Evolutionary conservation across 2,797 vertebrate genomes (phyloP), one percentile per base, ranked within the genome.

Genomic region (Chloroceryle inda): DNA sequence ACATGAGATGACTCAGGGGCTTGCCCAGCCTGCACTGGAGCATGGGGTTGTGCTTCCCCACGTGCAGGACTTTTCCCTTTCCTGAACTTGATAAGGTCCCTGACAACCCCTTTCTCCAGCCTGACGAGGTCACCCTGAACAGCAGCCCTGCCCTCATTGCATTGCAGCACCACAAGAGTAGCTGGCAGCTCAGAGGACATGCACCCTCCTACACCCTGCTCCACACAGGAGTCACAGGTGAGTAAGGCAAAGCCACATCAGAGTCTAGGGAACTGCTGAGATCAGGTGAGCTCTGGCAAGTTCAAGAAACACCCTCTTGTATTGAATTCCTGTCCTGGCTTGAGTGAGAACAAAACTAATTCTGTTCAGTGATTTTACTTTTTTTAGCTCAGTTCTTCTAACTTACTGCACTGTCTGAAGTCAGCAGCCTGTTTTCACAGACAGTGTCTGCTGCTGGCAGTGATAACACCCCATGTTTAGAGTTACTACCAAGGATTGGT

Each of bases 81-180:
- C 47, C n/a, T 52, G 33, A 86, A 61, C 23, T 27, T 14, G 6
- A 23, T 14, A 24, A 79, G 10, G 58, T 50, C 50, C 55, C 67
- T 56, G 24, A 3, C 52, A 55, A 45, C 9, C 31, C 53, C 13
- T 16, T 66, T 33, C 35, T 24, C 26, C 59, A 83, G 35, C 45
- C n/a, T 33, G 35, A 27, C 2, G 0, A 63, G 33, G 22, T 68
- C 14, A 0, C 31, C 13, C 24, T 23, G 14, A 29, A 37, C 0
- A 2, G 29, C 37, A 81, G 53, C 33, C 20, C 31, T 49, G 37
- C 17, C 27, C 31, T 73, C 17, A 11, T 1, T 5, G 8, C 3
- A 2, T n/a, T 1, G 2, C 50, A 72, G 35, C 35, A 42, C 11
- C 15, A 37, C 0, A 2, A 10, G 29, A 0, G 0, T 8, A 50